phyloP scores from a whole-genome alignment of 2,113 vertebrate genomes.

The Otis tarda region DNA sequence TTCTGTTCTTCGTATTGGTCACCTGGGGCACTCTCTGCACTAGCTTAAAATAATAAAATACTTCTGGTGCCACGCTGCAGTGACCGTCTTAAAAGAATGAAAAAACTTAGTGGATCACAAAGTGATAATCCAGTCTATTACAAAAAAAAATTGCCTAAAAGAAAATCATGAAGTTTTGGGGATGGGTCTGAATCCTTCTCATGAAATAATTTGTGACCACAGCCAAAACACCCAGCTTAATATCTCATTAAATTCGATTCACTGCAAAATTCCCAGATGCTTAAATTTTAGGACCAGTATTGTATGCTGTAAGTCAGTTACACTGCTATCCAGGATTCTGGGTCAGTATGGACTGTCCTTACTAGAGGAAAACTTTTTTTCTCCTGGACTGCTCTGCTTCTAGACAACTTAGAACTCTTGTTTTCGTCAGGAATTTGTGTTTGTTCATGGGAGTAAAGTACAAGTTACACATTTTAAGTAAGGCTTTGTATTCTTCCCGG shows the following conservation, averaged over 20 bases:
- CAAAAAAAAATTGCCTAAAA: background rate
- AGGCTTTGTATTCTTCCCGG: background rate
- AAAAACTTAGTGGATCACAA: background rate
- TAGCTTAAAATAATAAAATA: background rate
- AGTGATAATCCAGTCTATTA: background rate
- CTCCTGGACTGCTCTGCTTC: background rate
- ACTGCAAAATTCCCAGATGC: background rate
- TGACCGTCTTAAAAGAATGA: background rate
- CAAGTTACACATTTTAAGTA: background rate
- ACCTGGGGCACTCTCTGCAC: background rate
- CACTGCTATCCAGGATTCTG: background rate
- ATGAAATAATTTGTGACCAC: background rate
- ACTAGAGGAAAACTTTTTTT: background rate
- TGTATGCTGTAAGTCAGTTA: background rate
- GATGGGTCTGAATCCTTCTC: background rate
- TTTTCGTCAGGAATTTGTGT: background rate
- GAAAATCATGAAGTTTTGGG: background rate
- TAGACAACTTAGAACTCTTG: background rate
- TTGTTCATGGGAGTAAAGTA: background rate
- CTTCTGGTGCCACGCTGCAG: background rate
- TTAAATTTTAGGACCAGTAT: background rate
- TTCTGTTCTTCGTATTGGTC: background rate
- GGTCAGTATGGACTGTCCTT: background rate
- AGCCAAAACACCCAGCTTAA: background rate
- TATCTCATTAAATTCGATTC: background rate